Conservation (phyloP, 2,797 vertebrate genomes). For the Oryzias sinensis region DNA sequence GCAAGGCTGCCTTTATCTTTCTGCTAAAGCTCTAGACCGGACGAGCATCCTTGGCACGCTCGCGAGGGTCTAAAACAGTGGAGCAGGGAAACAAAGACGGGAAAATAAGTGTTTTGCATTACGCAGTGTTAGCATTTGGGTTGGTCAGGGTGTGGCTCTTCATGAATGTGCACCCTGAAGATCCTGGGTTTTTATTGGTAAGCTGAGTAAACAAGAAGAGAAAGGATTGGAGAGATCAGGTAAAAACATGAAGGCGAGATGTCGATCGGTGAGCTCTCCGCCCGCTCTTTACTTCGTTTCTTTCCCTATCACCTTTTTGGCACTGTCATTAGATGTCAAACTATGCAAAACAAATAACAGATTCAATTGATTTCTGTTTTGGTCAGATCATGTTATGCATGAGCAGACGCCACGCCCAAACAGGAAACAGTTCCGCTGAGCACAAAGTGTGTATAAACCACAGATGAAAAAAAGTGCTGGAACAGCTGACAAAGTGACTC, state of each 20-base stretch:
- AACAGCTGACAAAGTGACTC: slow-evolving; percentile 22
- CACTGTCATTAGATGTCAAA: slow-evolving; percentile 14
- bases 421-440: neutral
- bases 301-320: slow-evolving; percentile 9
- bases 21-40: slow-evolving; percentile 5
- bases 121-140: slow-evolving; percentile 26
- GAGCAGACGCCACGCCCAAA: neutral
- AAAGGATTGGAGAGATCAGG: slow-evolving; percentile 51
- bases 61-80: no score
- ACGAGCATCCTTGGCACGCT: slow-evolving; percentile 15
- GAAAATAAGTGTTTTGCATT: slow-evolving; percentile 7
- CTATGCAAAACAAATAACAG: slow-evolving; percentile 12
- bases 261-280: slow-evolving; percentile 63
- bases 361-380: slow-evolving; percentile 1
- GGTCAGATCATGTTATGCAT: slow-evolving; percentile 1
- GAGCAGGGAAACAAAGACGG: slow-evolving; percentile 2
- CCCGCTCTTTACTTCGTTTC: slow-evolving; percentile 50
- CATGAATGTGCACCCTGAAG: slow-evolving; percentile 54
- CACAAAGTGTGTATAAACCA: neutral
- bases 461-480: slow-evolving; percentile 8
- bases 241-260: slow-evolving; percentile 61
- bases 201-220: slow-evolving; percentile 37
- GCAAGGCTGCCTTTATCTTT: slow-evolving; percentile 20
- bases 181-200: slow-evolving; percentile 64
- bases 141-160: slow-evolving; percentile 64